phyloP scores from a whole-genome alignment of 2,113 vertebrate genomes.

The Pao palembangensis region DNA sequence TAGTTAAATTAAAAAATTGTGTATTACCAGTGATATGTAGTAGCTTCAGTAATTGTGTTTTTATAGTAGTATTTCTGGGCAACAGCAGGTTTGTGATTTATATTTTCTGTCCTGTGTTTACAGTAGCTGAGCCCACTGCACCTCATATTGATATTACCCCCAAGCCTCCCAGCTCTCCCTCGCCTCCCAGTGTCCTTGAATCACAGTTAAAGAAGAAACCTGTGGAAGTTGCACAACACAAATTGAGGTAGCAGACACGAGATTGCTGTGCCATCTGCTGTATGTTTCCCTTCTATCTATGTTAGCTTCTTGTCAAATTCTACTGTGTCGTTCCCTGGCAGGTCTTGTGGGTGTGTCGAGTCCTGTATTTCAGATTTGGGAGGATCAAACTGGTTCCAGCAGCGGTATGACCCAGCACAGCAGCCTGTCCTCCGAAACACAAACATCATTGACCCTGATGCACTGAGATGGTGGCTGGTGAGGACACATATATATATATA shows the following conservation, averaged over 20 bases:
- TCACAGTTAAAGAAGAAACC: background rate
- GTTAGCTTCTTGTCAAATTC: background rate
- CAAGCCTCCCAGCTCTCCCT: background rate
- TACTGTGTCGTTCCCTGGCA: conserved; percentile 4
- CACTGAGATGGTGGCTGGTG: conserved; percentile 82
- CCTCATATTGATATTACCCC: background rate
- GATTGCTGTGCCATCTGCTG: too few relatives aligned
- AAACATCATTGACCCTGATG: conserved; percentile 40
- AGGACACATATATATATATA: conserved; percentile 35
- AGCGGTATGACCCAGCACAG: conserved; percentile 56
- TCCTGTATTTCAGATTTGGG: conserved; percentile 41
- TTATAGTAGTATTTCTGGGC: too few relatives aligned
- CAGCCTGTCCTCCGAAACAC: conserved; percentile 54
- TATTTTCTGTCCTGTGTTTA: conserved; percentile 7
- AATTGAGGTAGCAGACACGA: background rate
- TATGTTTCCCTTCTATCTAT: background rate
- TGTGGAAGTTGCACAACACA: background rate
- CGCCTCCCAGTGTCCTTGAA: background rate
- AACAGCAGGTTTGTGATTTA: too few relatives aligned
- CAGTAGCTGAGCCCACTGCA: conserved; percentile 8
- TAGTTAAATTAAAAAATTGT: too few relatives aligned
- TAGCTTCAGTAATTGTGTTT: too few relatives aligned
- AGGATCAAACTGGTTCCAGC: conserved; percentile 68
- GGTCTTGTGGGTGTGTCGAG: conserved; percentile 45
- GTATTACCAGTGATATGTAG: too few relatives aligned